A percentile compares a stretch with the other conserved stretches of the same genome.
These are phyloP conservation scores for Hermodice carunculata DNA, from an alignment of 2,888 invertebrate genomes.

Conservation along the genomic window DNA sequence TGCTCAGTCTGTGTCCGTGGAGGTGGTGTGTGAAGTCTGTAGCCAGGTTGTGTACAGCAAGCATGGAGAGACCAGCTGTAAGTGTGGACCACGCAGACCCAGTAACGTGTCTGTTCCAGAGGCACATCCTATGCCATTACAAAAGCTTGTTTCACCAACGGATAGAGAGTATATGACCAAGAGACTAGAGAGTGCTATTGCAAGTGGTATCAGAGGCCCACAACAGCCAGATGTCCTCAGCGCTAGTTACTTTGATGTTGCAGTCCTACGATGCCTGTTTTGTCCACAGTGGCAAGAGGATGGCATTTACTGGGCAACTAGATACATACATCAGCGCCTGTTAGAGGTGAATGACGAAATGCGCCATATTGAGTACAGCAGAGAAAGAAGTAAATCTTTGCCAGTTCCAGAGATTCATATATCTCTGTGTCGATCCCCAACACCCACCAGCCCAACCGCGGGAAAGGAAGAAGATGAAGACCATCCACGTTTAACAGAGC, in stretches of 20 bases:
- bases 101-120: slow-evolving; percentile 53
- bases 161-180: slow-evolving; percentile 85
- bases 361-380: slow-evolving; percentile 79
- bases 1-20: slow-evolving; percentile 58
- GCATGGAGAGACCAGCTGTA: slow-evolving; percentile 57
- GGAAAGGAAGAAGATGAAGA: slow-evolving; percentile 7
- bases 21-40: slow-evolving; percentile 67
- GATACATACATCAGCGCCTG: slow-evolving; percentile 78
- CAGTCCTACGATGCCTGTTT: slow-evolving; percentile 94
- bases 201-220: slow-evolving; percentile 43
- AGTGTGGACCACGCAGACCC: slow-evolving; percentile 52
- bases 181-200: slow-evolving; percentile 65
- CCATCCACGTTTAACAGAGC: background rate
- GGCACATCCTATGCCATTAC: slow-evolving; percentile 44
- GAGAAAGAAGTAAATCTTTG: slow-evolving; percentile 91
- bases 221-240: slow-evolving; percentile 54
- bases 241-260: slow-evolving; percentile 97
- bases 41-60: slow-evolving; percentile 64
- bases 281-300: slow-evolving; percentile 98
- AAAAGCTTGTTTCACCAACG: slow-evolving; percentile 73
- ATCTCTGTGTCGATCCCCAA: background rate
- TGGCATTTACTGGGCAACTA: slow-evolving; percentile 96
- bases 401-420: slow-evolving; percentile 72
- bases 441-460: slow-evolving; percentile 4
- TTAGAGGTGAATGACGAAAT: slow-evolving; percentile 86